These are phyloP conservation scores for Acridotheres tristis DNA, from an alignment of 2,797 vertebrate species.

Conservation along the genomic window DNA sequence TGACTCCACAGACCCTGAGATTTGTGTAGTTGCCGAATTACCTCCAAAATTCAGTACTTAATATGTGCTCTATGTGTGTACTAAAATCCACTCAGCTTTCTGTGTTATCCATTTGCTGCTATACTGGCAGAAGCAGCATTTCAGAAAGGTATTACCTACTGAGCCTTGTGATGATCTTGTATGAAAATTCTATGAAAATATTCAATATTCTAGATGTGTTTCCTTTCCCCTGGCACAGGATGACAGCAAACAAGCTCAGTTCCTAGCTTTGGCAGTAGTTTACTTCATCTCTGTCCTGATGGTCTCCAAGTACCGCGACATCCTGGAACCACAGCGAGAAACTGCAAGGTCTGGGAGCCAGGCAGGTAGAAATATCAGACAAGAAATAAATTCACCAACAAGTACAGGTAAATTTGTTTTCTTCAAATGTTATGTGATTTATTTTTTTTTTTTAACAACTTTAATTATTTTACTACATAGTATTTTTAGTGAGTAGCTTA, in stretches of 20 bases:
- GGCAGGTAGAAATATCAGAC: constrained; percentile 93
- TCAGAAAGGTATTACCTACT: background rate
- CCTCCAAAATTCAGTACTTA: background rate
- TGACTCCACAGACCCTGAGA: background rate
- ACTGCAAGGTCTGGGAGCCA: constrained; percentile 93
- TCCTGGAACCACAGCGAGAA: constrained; percentile 96
- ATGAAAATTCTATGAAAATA: background rate
- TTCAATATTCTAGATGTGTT: background rate
- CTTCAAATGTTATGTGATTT: background rate
- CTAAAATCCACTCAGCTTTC: background rate
- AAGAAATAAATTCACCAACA: constrained; percentile 99
- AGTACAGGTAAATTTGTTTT: constrained; percentile 88
- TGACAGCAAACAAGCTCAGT: constrained; percentile 98
- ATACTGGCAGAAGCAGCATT: background rate
- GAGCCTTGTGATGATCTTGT: background rate
- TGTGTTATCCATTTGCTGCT: background rate
- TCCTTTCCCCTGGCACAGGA: constrained; percentile 79
- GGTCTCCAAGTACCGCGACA: constrained; percentile 99
- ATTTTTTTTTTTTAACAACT: background rate
- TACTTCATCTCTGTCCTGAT: constrained; percentile 99
- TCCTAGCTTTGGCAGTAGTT: constrained; percentile 96
- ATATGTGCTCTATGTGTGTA: background rate
- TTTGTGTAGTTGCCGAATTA: background rate
- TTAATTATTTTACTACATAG: background rate
- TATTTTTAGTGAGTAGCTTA: background rate